Evolutionary conservation across 2,113 vertebrate genomes (phyloP).

Genomic region (Pardalotus punctatus): DNA sequence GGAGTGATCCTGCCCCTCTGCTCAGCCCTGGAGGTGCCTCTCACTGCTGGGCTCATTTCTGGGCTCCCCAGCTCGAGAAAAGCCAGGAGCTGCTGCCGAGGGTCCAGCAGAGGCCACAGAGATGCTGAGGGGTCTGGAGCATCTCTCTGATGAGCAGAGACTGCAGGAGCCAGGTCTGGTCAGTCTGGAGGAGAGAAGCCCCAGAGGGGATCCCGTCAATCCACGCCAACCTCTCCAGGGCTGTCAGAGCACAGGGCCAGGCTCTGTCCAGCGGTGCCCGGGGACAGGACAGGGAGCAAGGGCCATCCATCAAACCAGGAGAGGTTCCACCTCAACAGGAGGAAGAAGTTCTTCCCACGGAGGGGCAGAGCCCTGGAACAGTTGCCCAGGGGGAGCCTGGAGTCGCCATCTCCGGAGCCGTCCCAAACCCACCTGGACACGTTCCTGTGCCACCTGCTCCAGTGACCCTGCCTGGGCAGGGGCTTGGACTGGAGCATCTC

Average conservation of each 20-base stretch:
- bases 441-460: not conserved
- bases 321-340: not conserved
- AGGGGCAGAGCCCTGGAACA: not conserved
- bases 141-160: not conserved
- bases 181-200: not conserved
- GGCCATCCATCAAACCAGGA: not conserved
- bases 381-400: not conserved
- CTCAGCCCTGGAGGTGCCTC: not conserved
- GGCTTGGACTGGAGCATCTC: not conserved
- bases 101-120: not conserved
- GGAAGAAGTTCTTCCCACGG: not conserved
- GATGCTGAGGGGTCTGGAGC: not conserved
- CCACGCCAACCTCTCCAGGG: not conserved
- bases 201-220: not conserved
- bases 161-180: not conserved
- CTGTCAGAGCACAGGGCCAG: not conserved
- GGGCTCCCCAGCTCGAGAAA: not conserved
- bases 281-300: not conserved
- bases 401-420: too few species aligned
- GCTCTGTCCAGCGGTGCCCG: not conserved
- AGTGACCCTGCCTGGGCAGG: not conserved
- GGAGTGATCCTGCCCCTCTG: not conserved
- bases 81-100: not conserved
- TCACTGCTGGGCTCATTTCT: fast-evolving
- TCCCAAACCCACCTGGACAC: not conserved